Conservation (phyloP, 2,797 vertebrate genomes). For the Buphagus erythrorhynchus region DNA sequence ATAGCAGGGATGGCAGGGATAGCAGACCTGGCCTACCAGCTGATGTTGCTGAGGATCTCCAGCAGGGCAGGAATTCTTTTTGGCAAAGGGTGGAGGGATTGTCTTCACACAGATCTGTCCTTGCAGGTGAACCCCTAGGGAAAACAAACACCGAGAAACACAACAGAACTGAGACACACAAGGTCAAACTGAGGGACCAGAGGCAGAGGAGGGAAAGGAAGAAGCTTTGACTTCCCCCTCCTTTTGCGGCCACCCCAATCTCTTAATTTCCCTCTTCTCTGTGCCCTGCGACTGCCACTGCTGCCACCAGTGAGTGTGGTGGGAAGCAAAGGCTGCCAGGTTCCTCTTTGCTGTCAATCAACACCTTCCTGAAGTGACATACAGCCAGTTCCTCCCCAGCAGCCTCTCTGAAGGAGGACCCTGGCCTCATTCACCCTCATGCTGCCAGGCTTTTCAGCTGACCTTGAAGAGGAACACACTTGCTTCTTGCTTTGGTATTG, state of each 20-base stretch:
- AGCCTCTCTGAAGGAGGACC: not conserved
- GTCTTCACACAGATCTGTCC: not conserved
- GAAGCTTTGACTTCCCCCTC: not conserved
- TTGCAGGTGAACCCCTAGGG: not conserved
- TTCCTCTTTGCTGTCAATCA: not conserved
- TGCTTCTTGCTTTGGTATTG: not conserved
- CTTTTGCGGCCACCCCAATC: not conserved
- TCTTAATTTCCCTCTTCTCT: not conserved
- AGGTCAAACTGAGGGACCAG: not conserved
- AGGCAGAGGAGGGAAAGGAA: not conserved
- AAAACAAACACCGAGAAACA: not conserved
- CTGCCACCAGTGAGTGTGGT: not conserved
- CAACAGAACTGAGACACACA: not conserved
- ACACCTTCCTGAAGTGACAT: not conserved
- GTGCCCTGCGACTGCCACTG: fast-evolving
- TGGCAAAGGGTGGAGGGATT: not conserved
- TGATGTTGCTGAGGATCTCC: not conserved
- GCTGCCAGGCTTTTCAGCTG: not conserved
- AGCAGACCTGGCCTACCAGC: not conserved
- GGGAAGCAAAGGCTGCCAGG: not conserved
- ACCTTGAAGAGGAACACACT: not conserved
- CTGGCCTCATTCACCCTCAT: not conserved
- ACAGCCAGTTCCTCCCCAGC: not conserved
- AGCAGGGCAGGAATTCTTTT: not conserved
- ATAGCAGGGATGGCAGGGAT: too few relatives aligned